Base-by-base conservation (phyloP, 2,113 vertebrate species). In the Elephantulus edwardii region DNA sequence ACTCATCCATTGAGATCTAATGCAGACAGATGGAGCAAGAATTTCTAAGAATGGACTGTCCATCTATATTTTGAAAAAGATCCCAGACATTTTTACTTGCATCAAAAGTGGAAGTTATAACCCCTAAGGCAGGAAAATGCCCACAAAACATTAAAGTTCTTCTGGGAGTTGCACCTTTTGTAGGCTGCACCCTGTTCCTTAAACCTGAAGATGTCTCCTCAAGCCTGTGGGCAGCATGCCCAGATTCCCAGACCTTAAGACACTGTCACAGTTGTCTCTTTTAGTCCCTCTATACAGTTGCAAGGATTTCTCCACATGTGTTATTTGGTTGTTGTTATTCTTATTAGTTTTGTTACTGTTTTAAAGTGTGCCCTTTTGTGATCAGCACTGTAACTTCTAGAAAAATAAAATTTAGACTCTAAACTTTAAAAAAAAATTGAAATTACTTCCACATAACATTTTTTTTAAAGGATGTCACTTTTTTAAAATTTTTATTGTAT, bases 181-280 rank as follows among this genome's bases (percentile, higher is more conserved):
- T 94, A 86, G 92, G 92, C 93, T 96, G 3, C 94, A 92, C 96
- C 95, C 95, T 96, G 97, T 98, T 97, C 98, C 97, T 97, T 97
- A 96, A 97, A 93, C 96, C 95, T 96, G 93, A 87, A 93, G n/a
- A 60, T 74, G 85, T 91, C 62, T 95, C 82, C 16, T 95, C 82
- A 95, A 92, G 91, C 54, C 28, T 92, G 64, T 93, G 87, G 93
- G 96, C 96, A 54, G 40, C 44, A 0, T 12, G 26, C 60, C 83
- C 46, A 0, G 93, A 88, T 90, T 96, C 96, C 96, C 95, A 97
- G 97, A 97, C 97, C 97, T 97, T 94, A 93, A 91, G 95, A 88
- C 96, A 95, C 97, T 95, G 94, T 96, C 96, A 97, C 94, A 95
- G 95, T 93, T 90, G 92, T 92, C 91, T 94, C 80, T 94, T 42